Evolutionary conservation across 2,113 vertebrate species (phyloP), one percentile per base, ranked within the genome.

Genomic region (Turdus rufiventris): DNA sequence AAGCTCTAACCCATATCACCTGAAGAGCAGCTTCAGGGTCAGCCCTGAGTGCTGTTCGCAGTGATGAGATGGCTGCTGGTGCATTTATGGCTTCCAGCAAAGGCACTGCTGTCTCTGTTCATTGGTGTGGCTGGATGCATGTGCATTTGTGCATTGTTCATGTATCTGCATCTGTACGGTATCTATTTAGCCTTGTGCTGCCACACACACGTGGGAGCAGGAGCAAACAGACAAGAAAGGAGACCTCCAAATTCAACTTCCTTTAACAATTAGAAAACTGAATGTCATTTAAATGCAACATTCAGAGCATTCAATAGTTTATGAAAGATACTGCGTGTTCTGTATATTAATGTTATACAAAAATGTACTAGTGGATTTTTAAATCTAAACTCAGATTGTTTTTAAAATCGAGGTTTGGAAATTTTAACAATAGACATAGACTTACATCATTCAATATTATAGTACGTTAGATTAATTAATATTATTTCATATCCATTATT

Each of bases 181-280:
- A 16, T 1, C 5, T 23, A 7, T 19, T 73, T 51, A 80, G 12
- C 31, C n/a, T 73, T 48, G 8, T 70, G 24, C 54, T 83, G 23
- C 19, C 19, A 72, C 19, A 18, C 9, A 14, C 8, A 58, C 0
- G 0, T 3, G 7, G n/a, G n/a, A 92, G 17, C 8, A 36, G 36
- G 17, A 89, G 11, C 3, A 68, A 83, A 63, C 13, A 57, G 26
- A 43, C 8, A 40, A 75, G 36, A 68, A 18, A 60, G 15, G 4
- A 76, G 24, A 45, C 28, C 18, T 76, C 42, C 34, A 73, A 28
- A 62, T 76, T 8, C 78, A 31, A 17, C 21, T 73, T 79, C 10
- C 23, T 28, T 65, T 54, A 76, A 48, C 8, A 61, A 6, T 54
- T 47, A 91, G 18, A 54, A 82, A 85, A 67, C 36, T 9, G 8